Conservation (phyloP, 2,888 invertebrate genomes). For the Apodemia zela region DNA sequence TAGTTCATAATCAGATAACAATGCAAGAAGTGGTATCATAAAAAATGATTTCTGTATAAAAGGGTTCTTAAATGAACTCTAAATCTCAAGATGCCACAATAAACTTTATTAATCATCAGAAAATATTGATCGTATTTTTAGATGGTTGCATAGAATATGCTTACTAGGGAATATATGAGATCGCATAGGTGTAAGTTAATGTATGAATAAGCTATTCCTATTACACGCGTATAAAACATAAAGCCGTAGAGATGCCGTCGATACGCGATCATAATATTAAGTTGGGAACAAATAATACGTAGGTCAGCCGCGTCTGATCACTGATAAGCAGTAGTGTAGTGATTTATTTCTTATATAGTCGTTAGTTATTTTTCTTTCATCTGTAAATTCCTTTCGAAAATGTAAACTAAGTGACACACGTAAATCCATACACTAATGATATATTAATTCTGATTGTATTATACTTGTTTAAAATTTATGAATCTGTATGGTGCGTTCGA, state of each 20-base stretch:
- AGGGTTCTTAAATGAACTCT: neutral
- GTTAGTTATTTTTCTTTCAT: no score
- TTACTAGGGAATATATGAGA: constrained; percentile 2
- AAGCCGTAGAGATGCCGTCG: neutral
- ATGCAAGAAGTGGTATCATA: neutral
- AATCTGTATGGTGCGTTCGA: no score
- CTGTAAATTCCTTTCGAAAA: no score
- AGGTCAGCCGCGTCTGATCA: neutral
- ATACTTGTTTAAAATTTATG: no score
- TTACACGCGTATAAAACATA: constrained; percentile 1
- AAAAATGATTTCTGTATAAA: neutral
- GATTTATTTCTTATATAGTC: neutral
- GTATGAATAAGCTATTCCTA: constrained; percentile 9
- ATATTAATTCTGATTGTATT: no score
- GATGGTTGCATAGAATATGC: neutral
- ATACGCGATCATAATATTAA: neutral
- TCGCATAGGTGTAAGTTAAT: neutral
- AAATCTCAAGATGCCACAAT: neutral
- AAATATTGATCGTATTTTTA: constrained; percentile 5
- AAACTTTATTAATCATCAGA: neutral
- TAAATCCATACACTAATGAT: no score
- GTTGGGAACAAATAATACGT: neutral
- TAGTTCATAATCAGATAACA: neutral
- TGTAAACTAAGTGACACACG: no score
- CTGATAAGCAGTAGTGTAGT: neutral